phyloP scores from a whole-genome alignment of 1,140 invertebrate species.

The Ectropis grisescens region DNA sequence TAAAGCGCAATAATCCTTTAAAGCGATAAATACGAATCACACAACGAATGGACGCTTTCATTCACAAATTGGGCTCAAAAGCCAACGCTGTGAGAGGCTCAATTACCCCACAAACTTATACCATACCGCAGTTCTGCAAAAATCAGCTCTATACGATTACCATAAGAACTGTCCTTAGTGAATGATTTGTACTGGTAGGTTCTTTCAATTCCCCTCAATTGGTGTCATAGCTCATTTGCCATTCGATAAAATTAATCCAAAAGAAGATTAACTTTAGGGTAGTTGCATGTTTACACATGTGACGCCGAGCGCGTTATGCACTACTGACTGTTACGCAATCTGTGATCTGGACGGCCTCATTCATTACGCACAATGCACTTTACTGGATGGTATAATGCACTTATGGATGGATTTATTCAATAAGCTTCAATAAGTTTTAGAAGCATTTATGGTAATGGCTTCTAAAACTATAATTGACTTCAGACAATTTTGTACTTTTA shows the following conservation, averaged over 20 bases:
- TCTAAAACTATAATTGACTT: no score
- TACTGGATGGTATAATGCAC: no score
- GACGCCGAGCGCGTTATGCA: no score
- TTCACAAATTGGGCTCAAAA: conserved; percentile 63
- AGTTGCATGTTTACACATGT: conserved; percentile 48
- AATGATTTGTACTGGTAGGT: conserved; percentile 7
- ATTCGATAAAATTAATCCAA: conserved; percentile 59
- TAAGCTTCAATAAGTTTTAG: no score
- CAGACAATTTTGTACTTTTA: no score
- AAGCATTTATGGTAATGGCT: no score
- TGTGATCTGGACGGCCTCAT: no score
- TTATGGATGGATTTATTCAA: no score
- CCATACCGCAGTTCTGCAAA: background rate
- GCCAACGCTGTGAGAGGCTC: conserved; percentile 37
- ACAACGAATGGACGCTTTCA: conserved; percentile 44
- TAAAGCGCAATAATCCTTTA: conserved; percentile 38
- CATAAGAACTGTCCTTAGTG: conserved; percentile 9
- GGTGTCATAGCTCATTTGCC: conserved; percentile 60
- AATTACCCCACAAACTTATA: conserved; percentile 22
- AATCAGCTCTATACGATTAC: background rate
- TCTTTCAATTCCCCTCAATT: conserved; percentile 29
- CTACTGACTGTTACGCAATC: no score
- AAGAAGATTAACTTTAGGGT: conserved; percentile 30
- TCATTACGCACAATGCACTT: no score
- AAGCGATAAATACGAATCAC: conserved; percentile 33